These are phyloP conservation scores for Anagrus nilaparvatae DNA, from an alignment of 1,140 invertebrate genomes.

Conservation along the genomic window DNA sequence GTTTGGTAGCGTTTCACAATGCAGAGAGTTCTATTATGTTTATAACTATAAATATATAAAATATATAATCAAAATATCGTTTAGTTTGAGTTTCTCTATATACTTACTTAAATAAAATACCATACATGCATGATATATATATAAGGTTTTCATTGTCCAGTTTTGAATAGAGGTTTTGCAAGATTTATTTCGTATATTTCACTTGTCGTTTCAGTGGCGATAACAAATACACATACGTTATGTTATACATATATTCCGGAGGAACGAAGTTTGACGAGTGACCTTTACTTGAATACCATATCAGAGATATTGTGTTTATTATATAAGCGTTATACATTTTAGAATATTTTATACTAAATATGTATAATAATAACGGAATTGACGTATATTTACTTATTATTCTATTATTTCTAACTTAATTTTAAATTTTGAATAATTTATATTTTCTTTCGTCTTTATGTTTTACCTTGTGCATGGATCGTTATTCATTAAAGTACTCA, in stretches of 20 bases:
- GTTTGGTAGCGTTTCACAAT: neutral
- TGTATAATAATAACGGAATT: too few relatives aligned
- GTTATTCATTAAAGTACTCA: too few relatives aligned
- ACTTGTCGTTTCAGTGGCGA: conserved; percentile 43
- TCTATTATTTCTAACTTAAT: too few relatives aligned
- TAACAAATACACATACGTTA: conserved; percentile 25
- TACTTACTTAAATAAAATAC: conserved; percentile 22
- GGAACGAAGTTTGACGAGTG: conserved; percentile 26
- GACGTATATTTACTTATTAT: too few relatives aligned
- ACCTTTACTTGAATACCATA: conserved; percentile 26
- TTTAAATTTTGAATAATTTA: too few relatives aligned
- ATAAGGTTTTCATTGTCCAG: conserved; percentile 41
- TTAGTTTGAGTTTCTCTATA: neutral
- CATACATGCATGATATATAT: conserved; percentile 26
- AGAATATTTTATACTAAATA: too few relatives aligned
- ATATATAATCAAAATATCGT: neutral
- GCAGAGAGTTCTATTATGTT: conserved; percentile 1
- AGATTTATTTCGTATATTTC: conserved; percentile 47
- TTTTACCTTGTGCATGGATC: too few relatives aligned
- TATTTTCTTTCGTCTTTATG: too few relatives aligned
- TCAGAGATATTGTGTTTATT: too few relatives aligned
- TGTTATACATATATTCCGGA: conserved; percentile 19
- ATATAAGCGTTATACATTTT: too few relatives aligned
- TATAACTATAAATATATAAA: neutral
- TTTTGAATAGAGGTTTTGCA: conserved; percentile 42